Conservation (phyloP, 2,797 vertebrate genomes). For the Trachurus trachurus region DNA sequence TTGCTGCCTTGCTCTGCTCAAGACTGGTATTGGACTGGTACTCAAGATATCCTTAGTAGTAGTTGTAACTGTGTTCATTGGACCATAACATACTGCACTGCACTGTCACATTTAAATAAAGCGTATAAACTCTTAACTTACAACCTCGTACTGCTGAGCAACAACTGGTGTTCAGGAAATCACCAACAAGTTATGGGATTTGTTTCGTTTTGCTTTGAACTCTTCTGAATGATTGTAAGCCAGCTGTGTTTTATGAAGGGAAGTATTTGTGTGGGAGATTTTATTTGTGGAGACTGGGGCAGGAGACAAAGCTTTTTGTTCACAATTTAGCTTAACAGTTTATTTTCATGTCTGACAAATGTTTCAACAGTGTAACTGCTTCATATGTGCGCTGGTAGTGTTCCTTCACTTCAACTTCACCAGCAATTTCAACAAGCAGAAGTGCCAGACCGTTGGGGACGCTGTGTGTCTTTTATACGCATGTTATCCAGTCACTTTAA, state of each 20-base stretch:
- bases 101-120: neutral
- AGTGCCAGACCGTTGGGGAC: conserved; percentile 23
- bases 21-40: neutral
- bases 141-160: no score
- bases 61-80: neutral
- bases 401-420: neutral
- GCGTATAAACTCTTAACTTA: neutral
- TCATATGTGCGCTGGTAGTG: no score
- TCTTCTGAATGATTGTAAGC: neutral
- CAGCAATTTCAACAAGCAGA: conserved; percentile 10
- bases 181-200: neutral
- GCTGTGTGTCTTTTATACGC: neutral
- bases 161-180: neutral
- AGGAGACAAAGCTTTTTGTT: neutral
- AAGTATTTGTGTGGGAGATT: neutral
- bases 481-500: conserved; percentile 8
- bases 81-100: neutral
- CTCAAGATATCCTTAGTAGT: neutral
- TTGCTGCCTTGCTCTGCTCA: conserved; percentile 10
- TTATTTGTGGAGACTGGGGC: neutral
- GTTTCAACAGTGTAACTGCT: neutral
- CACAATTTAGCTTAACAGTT: neutral
- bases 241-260: neutral
- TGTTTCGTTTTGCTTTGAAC: neutral
- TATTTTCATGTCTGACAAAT: neutral